A percentile compares a stretch with the other conserved stretches of the same genome.
Evolutionary conservation across 2,888 invertebrate genomes (phyloP).

Genomic region (Anorthoa munda): DNA sequence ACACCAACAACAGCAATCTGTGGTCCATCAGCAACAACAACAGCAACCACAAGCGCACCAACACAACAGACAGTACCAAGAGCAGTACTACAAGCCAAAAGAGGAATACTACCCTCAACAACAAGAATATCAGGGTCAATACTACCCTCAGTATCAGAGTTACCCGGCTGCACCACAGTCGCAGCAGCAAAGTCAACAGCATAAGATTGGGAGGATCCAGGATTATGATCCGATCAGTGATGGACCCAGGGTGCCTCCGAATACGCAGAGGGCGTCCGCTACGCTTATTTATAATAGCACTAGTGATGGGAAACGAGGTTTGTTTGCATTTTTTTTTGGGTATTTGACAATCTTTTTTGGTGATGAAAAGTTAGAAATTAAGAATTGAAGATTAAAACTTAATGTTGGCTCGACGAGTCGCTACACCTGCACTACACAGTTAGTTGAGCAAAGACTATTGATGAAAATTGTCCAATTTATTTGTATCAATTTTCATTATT

Average conservation of each 20-base stretch:
- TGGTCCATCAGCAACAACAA: constrained; percentile 31
- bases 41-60: constrained; percentile 56
- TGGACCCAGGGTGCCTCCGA: constrained; percentile 93
- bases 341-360: constrained; percentile 4
- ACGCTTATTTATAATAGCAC: constrained; percentile 95
- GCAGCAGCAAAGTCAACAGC: constrained; percentile 64
- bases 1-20: constrained; percentile 36
- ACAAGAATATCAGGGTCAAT: constrained; percentile 59
- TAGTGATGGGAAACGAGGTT: constrained; percentile 85
- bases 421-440: too few species aligned
- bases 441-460: too few species aligned
- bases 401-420: too few species aligned
- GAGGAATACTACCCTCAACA: constrained; percentile 72
- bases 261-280: constrained; percentile 94
- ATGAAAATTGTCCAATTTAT: not conserved
- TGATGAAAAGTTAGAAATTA: too few species aligned
- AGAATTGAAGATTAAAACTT: too few species aligned
- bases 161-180: constrained; percentile 76
- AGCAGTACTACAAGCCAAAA: constrained; percentile 56
- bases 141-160: constrained; percentile 61
- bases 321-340: constrained; percentile 52
- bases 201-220: constrained; percentile 94
- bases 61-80: constrained; percentile 72
- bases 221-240: constrained; percentile 95
- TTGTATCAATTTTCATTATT: not conserved